These are phyloP conservation scores for Tipula lateralis DNA, from an alignment of 2,888 invertebrate species.

Conservation along the genomic window DNA sequence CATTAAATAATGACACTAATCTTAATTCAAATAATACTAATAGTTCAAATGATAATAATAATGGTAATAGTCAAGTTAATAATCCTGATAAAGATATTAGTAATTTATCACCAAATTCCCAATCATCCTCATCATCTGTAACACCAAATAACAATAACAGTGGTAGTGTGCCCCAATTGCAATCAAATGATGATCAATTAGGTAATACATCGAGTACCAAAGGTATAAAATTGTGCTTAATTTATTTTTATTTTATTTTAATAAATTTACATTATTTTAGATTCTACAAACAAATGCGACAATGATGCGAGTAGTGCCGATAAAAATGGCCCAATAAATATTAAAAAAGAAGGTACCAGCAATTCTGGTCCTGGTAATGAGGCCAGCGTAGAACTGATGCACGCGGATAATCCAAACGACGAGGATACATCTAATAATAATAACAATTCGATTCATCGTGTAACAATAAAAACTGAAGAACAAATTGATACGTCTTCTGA, in stretches of 20 bases:
- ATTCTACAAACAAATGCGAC: background rate
- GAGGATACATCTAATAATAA: background rate
- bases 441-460: background rate
- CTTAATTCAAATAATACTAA: background rate
- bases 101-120: conserved; percentile 20
- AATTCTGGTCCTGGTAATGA: background rate
- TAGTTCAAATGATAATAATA: conserved; percentile 32
- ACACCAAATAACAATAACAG: background rate
- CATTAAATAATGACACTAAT: conserved; percentile 25
- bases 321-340: background rate
- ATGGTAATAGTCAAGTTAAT: conserved; percentile 34
- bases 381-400: background rate
- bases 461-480: conserved; percentile 20
- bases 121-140: conserved; percentile 13
- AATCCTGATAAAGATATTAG: conserved; percentile 31
- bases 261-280: background rate
- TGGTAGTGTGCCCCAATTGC: background rate
- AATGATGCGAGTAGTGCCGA: background rate
- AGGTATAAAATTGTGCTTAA: background rate
- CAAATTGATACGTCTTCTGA: background rate
- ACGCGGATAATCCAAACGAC: background rate
- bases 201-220: background rate
- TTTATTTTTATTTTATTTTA: background rate
- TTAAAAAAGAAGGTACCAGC: background rate
- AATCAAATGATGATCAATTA: background rate